Evolutionary conservation across 2,888 invertebrate genomes (phyloP).

Genomic region (Caenorhabditis sp.): DNA sequence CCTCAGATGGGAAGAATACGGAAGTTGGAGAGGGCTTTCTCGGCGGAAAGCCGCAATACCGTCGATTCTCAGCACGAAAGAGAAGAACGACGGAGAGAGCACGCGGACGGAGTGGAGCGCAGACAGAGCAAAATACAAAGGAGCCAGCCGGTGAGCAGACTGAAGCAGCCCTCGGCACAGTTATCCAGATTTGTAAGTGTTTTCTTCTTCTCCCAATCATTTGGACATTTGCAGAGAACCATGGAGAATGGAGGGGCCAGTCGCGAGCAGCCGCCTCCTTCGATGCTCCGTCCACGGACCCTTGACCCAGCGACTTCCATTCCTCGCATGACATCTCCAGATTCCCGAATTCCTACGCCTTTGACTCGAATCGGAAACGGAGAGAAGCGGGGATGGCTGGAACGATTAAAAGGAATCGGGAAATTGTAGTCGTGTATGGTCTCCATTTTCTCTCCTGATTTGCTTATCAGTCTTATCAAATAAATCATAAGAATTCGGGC

Average conservation of each 20-base stretch:
- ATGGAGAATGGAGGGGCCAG: conserved; percentile 16
- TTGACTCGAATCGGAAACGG: conserved; percentile 19
- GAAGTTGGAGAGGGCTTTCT: conserved; percentile 54
- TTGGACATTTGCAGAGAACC: conserved; percentile 43
- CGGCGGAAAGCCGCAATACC: conserved; percentile 44
- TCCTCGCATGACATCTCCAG: conserved; percentile 14
- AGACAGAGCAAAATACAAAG: conserved; percentile 59
- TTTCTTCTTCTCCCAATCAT: background rate
- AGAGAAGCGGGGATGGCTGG: conserved; percentile 55
- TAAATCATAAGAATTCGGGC: conserved; percentile 48
- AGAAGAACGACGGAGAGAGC: conserved; percentile 44
- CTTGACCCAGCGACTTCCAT: conserved; percentile 18
- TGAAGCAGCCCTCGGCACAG: conserved; percentile 53
- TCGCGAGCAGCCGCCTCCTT: conserved; percentile 14
- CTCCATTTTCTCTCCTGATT: conserved; percentile 4
- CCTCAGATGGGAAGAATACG: conserved; percentile 50
- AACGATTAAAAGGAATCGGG: conserved; percentile 55
- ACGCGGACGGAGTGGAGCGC: conserved; percentile 22
- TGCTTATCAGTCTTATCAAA: conserved; percentile 33
- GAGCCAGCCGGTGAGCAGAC: conserved; percentile 57
- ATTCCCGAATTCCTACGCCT: conserved; percentile 52
- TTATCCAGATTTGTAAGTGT: conserved; percentile 36
- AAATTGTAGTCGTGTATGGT: conserved; percentile 40
- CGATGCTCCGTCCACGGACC: conserved; percentile 32
- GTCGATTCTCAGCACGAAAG: conserved; percentile 52